Percentiles rank a stretch among this genome's conserved stretches.
phyloP scores from a whole-genome alignment of 1,140 invertebrate species.

The Himalopsyche phryganea region DNA sequence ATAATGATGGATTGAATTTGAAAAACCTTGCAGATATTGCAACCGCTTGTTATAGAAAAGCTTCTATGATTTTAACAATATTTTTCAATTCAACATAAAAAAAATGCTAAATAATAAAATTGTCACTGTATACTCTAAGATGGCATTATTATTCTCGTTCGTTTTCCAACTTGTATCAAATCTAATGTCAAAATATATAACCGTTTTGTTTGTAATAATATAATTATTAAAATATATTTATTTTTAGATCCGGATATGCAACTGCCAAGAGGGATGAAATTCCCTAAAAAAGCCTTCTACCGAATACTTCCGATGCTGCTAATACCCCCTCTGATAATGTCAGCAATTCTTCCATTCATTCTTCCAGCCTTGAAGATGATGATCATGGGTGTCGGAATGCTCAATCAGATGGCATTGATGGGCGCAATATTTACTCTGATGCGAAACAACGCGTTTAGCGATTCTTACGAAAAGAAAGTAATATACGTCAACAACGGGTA shows the following conservation, averaged over 20 bases:
- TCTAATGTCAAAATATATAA: no score
- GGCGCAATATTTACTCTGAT: slow-evolving; percentile 49
- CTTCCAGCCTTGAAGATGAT: slow-evolving; percentile 50
- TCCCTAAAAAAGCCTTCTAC: slow-evolving; percentile 43
- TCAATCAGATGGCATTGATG: slow-evolving; percentile 49
- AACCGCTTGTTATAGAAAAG: no score
- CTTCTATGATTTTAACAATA: no score
- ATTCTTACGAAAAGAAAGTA: slow-evolving; percentile 44
- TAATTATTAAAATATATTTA: no score
- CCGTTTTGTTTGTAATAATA: no score
- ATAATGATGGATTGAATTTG: no score
- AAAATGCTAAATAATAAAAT: no score
- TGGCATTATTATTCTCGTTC: no score
- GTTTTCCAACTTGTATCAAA: no score
- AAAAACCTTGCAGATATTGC: no score
- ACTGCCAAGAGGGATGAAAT: slow-evolving; percentile 42
- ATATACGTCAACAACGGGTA: slow-evolving; percentile 50
- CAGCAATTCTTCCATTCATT: slow-evolving; percentile 49
- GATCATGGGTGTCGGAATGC: slow-evolving; percentile 41
- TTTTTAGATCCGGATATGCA: slow-evolving; percentile 36
- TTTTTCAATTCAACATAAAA: no score
- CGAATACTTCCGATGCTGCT: slow-evolving; percentile 42
- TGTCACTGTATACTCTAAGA: no score
- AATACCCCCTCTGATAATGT: slow-evolving; percentile 49
- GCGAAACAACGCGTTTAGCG: slow-evolving; percentile 49